Evolutionary conservation across 2,113 vertebrate species (phyloP).

Genomic region (Megalops atlanticus): DNA sequence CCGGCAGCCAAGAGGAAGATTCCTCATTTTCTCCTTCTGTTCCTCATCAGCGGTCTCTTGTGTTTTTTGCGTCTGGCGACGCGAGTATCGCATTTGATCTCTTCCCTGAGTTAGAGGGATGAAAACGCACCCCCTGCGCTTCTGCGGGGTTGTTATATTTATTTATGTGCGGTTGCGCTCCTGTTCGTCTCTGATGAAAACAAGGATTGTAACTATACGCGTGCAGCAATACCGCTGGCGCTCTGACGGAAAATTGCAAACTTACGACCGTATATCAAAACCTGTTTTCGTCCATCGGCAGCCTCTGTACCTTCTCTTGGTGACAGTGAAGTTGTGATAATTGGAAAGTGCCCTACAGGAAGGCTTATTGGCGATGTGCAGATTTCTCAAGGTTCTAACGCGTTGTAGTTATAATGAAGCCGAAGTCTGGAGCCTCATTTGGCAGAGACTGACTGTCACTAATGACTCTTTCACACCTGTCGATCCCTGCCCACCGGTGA

Average conservation of each 20-base stretch:
- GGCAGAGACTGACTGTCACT: slow-evolving; percentile 6
- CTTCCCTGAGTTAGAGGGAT: neutral
- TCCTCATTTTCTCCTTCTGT: neutral
- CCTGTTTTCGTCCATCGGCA: too few relatives aligned
- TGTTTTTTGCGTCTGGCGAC: neutral
- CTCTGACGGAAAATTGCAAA: too few relatives aligned
- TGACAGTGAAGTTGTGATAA: neutral
- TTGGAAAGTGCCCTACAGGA: too few relatives aligned
- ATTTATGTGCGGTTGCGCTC: neutral
- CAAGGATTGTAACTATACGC: too few relatives aligned
- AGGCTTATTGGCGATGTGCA: too few relatives aligned
- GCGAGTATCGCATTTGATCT: neutral
- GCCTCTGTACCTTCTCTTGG: neutral
- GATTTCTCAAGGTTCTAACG: too few relatives aligned
- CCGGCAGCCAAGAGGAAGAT: neutral
- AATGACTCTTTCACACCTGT: slow-evolving; percentile 8
- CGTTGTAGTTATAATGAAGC: too few relatives aligned
- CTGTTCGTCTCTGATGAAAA: neutral
- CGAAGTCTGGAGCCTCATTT: neutral
- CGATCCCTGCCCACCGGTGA: slow-evolving; percentile 11
- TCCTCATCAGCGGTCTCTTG: neutral
- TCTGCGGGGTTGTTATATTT: too few relatives aligned
- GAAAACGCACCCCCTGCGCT: neutral
- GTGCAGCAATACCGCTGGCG: too few relatives aligned
- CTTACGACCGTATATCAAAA: too few relatives aligned